phyloP scores from a whole-genome alignment of 1,140 invertebrate species.

The Ceratosolen solmsi region DNA sequence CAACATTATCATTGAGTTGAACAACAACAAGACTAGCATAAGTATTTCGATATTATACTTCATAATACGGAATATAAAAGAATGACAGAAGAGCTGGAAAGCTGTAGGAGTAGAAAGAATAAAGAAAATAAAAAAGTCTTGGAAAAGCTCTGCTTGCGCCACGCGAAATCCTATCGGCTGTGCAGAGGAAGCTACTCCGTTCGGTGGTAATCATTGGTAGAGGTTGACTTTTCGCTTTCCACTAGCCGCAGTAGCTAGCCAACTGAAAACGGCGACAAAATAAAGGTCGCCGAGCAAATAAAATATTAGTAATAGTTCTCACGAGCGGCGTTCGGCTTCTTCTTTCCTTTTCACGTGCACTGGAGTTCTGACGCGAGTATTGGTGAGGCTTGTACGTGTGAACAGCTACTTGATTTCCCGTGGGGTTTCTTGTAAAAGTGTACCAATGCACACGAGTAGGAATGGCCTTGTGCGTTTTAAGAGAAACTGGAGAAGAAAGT shows the following conservation, averaged over 20 bases:
- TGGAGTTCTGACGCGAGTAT: slow-evolving; percentile 13
- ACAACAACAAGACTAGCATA: background rate
- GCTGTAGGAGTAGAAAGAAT: background rate
- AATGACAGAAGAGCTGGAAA: background rate
- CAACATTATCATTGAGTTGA: slow-evolving; percentile 5
- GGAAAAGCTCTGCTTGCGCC: slow-evolving; percentile 3
- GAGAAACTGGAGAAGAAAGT: background rate
- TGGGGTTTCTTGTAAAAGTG: slow-evolving; percentile 55
- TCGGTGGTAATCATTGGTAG: background rate
- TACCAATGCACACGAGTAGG: slow-evolving; percentile 19
- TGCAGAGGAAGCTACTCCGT: background rate
- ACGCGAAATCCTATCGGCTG: slow-evolving; percentile 14
- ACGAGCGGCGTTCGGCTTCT: slow-evolving; percentile 37
- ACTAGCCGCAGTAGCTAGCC: slow-evolving; percentile 5
- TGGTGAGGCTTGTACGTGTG: slow-evolving; percentile 47
- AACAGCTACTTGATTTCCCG: slow-evolving; percentile 64
- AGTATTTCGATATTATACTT: background rate
- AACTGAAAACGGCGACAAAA: slow-evolving; percentile 41
- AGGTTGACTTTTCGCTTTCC: slow-evolving; percentile 4
- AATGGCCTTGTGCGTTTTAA: slow-evolving; percentile 25
- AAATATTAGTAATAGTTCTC: slow-evolving; percentile 61
- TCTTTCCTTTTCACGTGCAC: slow-evolving; percentile 17
- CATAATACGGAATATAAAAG: background rate
- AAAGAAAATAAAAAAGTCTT: background rate
- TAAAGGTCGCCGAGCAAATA: slow-evolving; percentile 54